Evolutionary conservation across 30 jellyfish, hydroid and myxozoan genomes (phyloP).

Genomic region (Clytia hemisphaerica): DNA sequence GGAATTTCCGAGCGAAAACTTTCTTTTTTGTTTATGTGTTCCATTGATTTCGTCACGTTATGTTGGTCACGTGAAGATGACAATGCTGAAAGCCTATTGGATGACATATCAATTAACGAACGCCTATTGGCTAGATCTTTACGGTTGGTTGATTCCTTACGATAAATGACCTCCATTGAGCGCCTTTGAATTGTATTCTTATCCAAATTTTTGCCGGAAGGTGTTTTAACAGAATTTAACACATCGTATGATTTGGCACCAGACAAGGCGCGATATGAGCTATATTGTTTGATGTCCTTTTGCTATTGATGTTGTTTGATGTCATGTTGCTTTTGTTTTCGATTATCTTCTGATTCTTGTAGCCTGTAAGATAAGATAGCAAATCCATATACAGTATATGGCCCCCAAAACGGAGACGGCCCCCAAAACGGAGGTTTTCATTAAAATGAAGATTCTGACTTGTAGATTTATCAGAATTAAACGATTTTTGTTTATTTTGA

Average conservation of each 20-base stretch:
- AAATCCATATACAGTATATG: no score
- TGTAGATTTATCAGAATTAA: no score
- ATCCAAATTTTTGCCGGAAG: not conserved
- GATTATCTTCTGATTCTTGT: conserved; percentile 9
- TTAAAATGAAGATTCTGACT: no score
- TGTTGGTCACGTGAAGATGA: no score
- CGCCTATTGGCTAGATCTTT: conserved; percentile 13
- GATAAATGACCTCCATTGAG: conserved; percentile 15
- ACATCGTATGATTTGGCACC: conserved; percentile 61
- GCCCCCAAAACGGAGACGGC: no score
- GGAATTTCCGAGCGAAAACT: no score
- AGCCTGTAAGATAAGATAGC: no score
- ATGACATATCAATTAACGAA: conserved; percentile 18
- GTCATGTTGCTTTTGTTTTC: conserved; percentile 2
- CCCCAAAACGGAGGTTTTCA: no score
- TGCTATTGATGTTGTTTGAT: conserved; percentile 37
- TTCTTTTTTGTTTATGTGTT: no score
- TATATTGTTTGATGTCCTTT: conserved; percentile 59
- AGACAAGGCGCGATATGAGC: conserved; percentile 86
- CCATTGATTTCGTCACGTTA: no score
- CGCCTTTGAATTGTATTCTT: not conserved
- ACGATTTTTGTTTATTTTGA: no score
- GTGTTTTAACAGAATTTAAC: conserved; percentile 33
- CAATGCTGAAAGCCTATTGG: no score
- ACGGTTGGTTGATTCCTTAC: conserved; percentile 31